Base-by-base conservation (phyloP, 2,888 invertebrate genomes). In the Zonitis immaculata region DNA sequence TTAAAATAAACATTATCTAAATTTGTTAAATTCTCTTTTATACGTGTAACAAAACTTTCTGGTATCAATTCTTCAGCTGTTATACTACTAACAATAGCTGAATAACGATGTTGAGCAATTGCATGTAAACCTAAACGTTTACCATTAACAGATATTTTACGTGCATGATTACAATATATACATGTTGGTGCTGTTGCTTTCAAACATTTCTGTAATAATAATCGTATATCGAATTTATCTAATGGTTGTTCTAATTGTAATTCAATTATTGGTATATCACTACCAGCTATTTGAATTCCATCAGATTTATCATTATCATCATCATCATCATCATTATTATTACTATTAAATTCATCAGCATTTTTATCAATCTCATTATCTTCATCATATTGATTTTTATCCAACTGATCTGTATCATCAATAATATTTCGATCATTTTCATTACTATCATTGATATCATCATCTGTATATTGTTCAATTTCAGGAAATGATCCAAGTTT, bases 91-190 rank as follows among this genome's bases (percentile, higher is more conserved):
- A 88, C 88, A 1, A 86, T 84, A 3, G 88, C 88, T n/a, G 84
- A 82, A 71, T 89, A 91, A 6, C 88, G 80, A 74, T 93, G 92
- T 68, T 89, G 83, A 1, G 85, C 82, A 12, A 91, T 83, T 73
- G 92, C 83, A 70, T 93, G 92, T 35, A 91, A 73, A 6, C 87
- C 86, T 46, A 93, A 77, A 66, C 90, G 89, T 71, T 86, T 85
- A 47, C 88, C 91, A 73, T 91, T 89, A 0, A 92, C 90, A 9
- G 90, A 88, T 62, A 93, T 90, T 65, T 88, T 87, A 16, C 89
- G 80, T 0, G 89, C 91, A 77, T 92, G 91, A 70, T 91, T 90
- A 69, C 92, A 93, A 72, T 90, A 93, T 51, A 91, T 82, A 72
- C 93, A 93, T 56, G 79, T 79, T 6, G 82, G 77, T 66, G 85